Conservation (phyloP, 2,888 invertebrate genomes). For the Synergus itoensis region DNA sequence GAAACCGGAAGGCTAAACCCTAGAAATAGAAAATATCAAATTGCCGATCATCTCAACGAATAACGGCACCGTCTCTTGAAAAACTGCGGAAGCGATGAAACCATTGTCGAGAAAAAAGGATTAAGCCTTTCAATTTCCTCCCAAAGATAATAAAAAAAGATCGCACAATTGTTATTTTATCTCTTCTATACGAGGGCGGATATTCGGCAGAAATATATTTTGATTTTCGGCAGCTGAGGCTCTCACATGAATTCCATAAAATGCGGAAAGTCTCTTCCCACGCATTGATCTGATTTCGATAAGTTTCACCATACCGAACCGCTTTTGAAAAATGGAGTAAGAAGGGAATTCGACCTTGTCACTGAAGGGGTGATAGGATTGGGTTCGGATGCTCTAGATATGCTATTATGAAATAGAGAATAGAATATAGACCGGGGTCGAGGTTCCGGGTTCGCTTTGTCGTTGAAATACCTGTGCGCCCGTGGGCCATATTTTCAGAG, state of each 20-base stretch:
- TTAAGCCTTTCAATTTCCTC: background rate
- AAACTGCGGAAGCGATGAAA: background rate
- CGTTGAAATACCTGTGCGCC: constrained; percentile 15
- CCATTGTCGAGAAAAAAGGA: constrained; percentile 13
- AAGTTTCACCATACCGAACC: constrained; percentile 42
- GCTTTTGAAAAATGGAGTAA: constrained; percentile 13
- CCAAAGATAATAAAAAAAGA: background rate
- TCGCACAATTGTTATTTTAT: constrained; percentile 16
- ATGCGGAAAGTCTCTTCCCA: constrained; percentile 51
- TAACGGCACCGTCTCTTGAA: background rate
- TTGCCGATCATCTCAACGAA: background rate
- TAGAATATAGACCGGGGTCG: constrained; percentile 10
- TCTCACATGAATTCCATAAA: constrained; percentile 40
- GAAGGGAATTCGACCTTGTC: constrained; percentile 32
- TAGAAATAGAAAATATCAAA: background rate
- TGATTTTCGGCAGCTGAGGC: constrained; percentile 35
- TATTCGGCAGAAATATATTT: constrained; percentile 41
- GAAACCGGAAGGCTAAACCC: background rate
- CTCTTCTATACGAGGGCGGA: constrained; percentile 28
- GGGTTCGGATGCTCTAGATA: constrained; percentile 23
- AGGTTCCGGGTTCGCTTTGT: constrained; percentile 9
- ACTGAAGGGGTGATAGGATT: constrained; percentile 23
- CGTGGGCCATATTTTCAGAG: constrained; percentile 23
- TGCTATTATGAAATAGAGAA: constrained; percentile 26
- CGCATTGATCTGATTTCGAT: constrained; percentile 50